A percentile compares a stretch with the other conserved stretches of the same genome.
These are phyloP conservation scores for Axinella damicornis DNA, from an alignment of 37 sponge, comb jelly and placozoan species.

Conservation along the genomic window DNA sequence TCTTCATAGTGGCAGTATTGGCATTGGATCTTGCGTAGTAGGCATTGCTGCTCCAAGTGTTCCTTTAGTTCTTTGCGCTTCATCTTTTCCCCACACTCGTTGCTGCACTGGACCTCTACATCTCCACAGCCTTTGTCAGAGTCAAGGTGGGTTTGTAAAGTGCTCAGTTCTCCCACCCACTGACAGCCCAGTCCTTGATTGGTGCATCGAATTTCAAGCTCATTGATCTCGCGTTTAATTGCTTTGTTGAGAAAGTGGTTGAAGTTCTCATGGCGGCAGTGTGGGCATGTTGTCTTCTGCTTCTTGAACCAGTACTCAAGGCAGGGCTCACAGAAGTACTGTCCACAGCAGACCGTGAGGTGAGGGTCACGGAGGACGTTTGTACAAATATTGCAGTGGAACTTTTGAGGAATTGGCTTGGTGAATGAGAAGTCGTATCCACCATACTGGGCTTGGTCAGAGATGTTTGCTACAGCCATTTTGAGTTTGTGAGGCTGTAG, in stretches of 20 bases:
- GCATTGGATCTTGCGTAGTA: not conserved
- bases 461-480: no score
- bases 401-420: not conserved
- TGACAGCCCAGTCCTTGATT: conserved; percentile 1
- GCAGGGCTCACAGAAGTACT: conserved; percentile 20
- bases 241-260: not conserved
- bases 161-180: conserved; percentile 3
- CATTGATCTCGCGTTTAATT: not conserved
- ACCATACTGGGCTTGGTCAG: not conserved
- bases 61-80: not conserved
- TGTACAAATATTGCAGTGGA: conserved; percentile 6
- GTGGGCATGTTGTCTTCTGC: conserved; percentile 20
- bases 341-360: conserved; percentile 22
- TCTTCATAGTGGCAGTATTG: not conserved
- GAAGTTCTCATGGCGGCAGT: conserved; percentile 4
- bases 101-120: not conserved
- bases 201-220: not conserved
- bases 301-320: not conserved
- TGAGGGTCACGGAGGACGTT: conserved; percentile 6
- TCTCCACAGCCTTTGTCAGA: not conserved
- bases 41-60: not conserved
- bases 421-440: not conserved
- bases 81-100: not conserved
- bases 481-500: no score
- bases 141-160: not conserved